These are phyloP conservation scores for Mionectes olivaceus DNA, from an alignment of 2,797 vertebrate species.

Conservation along the genomic window DNA sequence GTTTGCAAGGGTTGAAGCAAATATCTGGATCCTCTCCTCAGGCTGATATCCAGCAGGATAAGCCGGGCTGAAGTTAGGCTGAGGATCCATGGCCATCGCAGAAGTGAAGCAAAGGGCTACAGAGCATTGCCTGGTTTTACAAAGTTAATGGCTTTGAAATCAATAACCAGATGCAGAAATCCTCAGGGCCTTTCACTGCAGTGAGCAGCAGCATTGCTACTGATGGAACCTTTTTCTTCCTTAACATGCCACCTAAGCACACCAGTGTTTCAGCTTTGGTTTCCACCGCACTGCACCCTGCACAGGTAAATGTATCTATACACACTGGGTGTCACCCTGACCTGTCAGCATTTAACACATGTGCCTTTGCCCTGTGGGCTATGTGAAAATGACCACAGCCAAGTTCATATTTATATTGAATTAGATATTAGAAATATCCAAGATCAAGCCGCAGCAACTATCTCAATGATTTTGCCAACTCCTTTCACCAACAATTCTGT, in stretches of 20 bases:
- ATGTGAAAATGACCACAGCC: neutral
- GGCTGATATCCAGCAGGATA: neutral
- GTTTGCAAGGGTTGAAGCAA: neutral
- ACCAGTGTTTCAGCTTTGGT: neutral
- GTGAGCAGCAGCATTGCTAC: neutral
- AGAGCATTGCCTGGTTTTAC: neutral
- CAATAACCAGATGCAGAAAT: neutral
- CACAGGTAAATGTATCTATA: rapidly evolving
- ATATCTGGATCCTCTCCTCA: neutral
- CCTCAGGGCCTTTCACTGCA: neutral
- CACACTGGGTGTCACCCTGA: neutral
- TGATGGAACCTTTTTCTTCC: neutral
- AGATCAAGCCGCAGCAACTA: neutral
- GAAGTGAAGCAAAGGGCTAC: neutral
- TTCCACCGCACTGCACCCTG: neutral
- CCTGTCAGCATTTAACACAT: neutral
- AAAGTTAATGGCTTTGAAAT: neutral
- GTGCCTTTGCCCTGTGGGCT: neutral
- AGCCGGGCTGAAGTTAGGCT: neutral
- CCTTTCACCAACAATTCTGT: neutral
- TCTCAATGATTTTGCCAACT: neutral
- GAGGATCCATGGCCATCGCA: neutral
- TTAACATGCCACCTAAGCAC: neutral
- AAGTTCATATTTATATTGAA: neutral
- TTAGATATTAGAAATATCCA: neutral